Base-by-base conservation (phyloP, 2,888 invertebrate genomes). In the Podotricha telesiphe region DNA sequence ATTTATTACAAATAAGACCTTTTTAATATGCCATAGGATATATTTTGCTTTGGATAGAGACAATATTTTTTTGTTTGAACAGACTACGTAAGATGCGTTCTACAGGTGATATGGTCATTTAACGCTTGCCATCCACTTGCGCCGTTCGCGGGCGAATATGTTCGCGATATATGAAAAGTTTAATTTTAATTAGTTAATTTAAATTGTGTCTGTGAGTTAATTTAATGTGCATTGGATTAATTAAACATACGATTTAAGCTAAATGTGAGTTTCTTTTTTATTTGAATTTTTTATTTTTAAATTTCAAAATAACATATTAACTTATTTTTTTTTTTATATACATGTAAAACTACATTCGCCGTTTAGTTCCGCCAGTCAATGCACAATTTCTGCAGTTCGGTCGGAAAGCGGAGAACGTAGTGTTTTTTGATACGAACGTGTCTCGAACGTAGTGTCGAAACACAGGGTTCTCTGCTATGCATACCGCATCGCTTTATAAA, bases 91-190 rank as follows among this genome's bases (percentile, higher is more conserved):
- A 75, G 76, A 75, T 77, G 75, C 74, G 73, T 74, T 73, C 77
- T 67, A 65, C 73, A 78, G 79, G 80, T 77, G 77, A 74, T 76
- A 77, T 86, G 87, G 86, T 85, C 89, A 89, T 86, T 90, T 86
- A 85, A 82, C 80, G 84, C 80, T 82, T 79, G 79, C 80, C 82
- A 79, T 83, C 82, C 86, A 80, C 80, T 81, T 82, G 83, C 79
- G 79, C 76, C 80, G 85, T 81, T 80, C 86, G 87, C 86, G 83
- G 79, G 76, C 82, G 79, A 80, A 78, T 79, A 78, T 79, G 48
- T 79, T 78, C 82, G 80, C 75, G 75, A 76, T 75, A 78, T 79
- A 78, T 76, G 73, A 73, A 79, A 61, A 73, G 79, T 79, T 70
- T 73, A 72, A 72, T 70, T 71, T 56, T 65, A 68, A 48, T 65